phyloP scores from a whole-genome alignment of 2,113 vertebrate genomes.

The Poecilia latipinna region DNA sequence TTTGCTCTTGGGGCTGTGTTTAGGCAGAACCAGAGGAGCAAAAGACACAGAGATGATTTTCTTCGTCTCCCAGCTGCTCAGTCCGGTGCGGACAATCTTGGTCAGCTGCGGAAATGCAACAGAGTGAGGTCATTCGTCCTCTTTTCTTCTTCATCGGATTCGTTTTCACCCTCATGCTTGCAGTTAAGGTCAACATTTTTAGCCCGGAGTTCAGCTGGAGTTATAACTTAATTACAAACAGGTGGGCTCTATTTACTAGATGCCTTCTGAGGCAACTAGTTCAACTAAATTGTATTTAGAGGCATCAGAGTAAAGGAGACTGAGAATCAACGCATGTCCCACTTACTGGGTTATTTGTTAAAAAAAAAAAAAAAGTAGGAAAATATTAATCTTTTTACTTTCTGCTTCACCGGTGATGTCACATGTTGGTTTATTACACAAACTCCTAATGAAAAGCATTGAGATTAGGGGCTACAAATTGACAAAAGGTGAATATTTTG shows the following conservation, averaged over 20 bases:
- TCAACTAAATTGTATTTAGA: too few species aligned
- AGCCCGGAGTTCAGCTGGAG: too few species aligned
- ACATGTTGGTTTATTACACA: background rate
- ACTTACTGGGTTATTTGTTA: too few species aligned
- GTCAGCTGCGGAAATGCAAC: constrained; percentile 82
- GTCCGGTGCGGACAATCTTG: constrained; percentile 92
- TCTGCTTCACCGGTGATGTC: too few species aligned
- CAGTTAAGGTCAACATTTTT: too few species aligned
- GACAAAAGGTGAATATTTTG: too few species aligned
- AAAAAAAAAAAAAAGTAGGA: too few species aligned
- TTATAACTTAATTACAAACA: background rate
- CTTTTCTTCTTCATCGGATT: too few species aligned
- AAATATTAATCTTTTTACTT: too few species aligned
- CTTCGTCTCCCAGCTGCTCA: constrained; percentile 94
- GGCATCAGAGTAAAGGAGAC: too few species aligned
- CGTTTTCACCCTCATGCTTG: too few species aligned
- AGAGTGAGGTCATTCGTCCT: background rate
- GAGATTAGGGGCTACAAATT: background rate
- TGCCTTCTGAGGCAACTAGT: background rate
- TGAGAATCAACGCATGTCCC: too few species aligned
- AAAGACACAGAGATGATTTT: constrained; percentile 99
- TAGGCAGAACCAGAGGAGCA: constrained; percentile 92
- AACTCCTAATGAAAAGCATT: background rate
- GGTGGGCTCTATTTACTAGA: background rate
- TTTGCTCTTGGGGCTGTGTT: constrained; percentile 83